Evolutionary conservation across 2,797 vertebrate genomes (phyloP), one percentile per base, ranked within the genome.

Genomic region (Myiotriccus ornatus): DNA sequence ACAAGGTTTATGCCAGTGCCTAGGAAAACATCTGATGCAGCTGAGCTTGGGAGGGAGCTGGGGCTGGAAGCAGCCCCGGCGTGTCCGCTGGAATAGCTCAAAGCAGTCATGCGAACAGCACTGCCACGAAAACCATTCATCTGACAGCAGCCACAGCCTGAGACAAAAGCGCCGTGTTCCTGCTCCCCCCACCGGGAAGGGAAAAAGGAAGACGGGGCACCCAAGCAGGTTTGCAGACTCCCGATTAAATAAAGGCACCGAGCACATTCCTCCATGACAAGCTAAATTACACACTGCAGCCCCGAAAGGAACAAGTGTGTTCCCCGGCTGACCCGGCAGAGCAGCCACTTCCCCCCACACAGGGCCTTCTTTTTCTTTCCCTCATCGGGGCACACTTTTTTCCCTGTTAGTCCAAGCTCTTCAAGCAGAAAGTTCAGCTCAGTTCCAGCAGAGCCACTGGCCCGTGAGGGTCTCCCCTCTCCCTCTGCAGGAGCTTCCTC

Each of bases 201-300:
- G 63, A 20, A 74, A 71, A 91, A 92, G 79, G 91, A 89, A 89
- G 89, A 65, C 14, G 6, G 85, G 73, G 93, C 87, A 93, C 82
- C 84, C 46, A 10, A 68, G 94, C 87, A 84, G 95, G 94, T 88
- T 76, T 84, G 89, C 89, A 44, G 91, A 63, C 12, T 65, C 65
- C 46, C 13, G n/a, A 63, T 91, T 93, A 86, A 89, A 86, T 52
- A 39, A 81, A 86, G 87, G 94, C 89, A 88, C 8, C 19, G 95
- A 90, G 92, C 91, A 14, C 96, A 95, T 96, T 97, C 94, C 96
- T 95, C 93, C 17, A 4, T 89, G 95, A 95, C 95, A 94, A 97
- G 93, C 87, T 92, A 87, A 96, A 97, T 96, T 91, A 96, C 94
- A 85, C 9, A 46, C 12, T 91, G 87, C 89, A 44, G 89, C 82